A percentile compares a stretch with the other conserved stretches of the same genome.
These are phyloP conservation scores for Poicephalus meyeri DNA, from an alignment of 2,113 vertebrate genomes.

Conservation along the genomic window DNA sequence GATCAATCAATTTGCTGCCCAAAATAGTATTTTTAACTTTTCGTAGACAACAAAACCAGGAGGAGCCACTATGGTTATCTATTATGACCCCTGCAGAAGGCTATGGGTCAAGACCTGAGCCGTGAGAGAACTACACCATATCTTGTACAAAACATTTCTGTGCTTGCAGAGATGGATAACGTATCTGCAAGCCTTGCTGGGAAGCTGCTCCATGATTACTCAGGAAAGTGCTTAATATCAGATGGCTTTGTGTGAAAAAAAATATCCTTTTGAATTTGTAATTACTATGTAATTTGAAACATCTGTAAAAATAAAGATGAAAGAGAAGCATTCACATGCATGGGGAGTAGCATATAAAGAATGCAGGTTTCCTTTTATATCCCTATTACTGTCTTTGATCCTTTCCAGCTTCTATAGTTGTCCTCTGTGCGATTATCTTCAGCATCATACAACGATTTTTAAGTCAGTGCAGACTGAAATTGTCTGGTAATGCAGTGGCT, in stretches of 20 bases:
- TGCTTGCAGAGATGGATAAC: not conserved
- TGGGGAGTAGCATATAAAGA: not conserved
- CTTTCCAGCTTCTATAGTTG: slow-evolving; percentile 22
- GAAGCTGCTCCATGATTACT: not conserved
- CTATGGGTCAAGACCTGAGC: not conserved
- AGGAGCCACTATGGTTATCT: not conserved
- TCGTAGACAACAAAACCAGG: not conserved
- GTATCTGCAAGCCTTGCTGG: not conserved
- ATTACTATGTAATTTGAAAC: slow-evolving; percentile 49
- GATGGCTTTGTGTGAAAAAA: not conserved
- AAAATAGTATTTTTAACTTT: not conserved
- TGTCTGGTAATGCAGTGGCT: not conserved
- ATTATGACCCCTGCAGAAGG: not conserved
- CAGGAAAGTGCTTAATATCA: not conserved
- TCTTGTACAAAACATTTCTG: not conserved
- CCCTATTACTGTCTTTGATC: slow-evolving; percentile 31
- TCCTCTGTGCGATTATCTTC: not conserved
- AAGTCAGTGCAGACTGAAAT: slow-evolving; percentile 7
- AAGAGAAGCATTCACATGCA: slow-evolving; percentile 29
- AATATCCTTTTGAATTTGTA: not conserved
- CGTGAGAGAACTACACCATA: not conserved
- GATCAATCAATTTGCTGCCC: not conserved
- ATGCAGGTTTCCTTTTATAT: slow-evolving; percentile 29
- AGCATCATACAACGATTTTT: not conserved
- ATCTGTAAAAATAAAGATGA: slow-evolving; percentile 24